Conservation (phyloP, 35 echinoderm and acorn worm genomes). For the Lytechinus variegatus region DNA sequence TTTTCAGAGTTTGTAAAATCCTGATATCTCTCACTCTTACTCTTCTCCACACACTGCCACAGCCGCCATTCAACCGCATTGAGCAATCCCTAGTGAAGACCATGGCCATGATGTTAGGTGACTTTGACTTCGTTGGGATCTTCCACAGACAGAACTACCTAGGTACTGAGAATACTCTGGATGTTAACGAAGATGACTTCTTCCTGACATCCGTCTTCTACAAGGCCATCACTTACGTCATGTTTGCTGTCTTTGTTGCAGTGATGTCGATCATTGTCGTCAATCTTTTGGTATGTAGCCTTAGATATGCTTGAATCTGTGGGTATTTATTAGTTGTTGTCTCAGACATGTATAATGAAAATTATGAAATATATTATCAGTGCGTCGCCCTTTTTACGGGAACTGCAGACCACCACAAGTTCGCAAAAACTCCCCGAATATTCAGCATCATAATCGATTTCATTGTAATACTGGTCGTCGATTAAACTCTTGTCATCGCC, state of each 20-base stretch:
- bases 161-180: slow-evolving; percentile 8
- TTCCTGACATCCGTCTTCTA: background rate
- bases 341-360: background rate
- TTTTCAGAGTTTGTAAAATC: too few species aligned
- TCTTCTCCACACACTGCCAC: background rate
- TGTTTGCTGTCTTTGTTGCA: background rate
- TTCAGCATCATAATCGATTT: too few species aligned
- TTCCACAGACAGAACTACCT: slow-evolving; percentile 23
- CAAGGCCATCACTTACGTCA: slow-evolving; percentile 3
- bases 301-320: background rate
- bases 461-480: too few species aligned
- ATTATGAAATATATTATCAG: background rate
- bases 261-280: slow-evolving; percentile 1
- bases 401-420: too few species aligned
- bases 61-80: background rate
- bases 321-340: too few species aligned
- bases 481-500: too few species aligned
- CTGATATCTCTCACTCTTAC: background rate
- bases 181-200: background rate
- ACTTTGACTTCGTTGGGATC: background rate
- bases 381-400: too few species aligned
- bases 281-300: background rate
- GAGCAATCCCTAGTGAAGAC: slow-evolving; percentile 6
- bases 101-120: slow-evolving; percentile 13
- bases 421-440: too few species aligned